Percentiles rank a stretch among this genome's conserved stretches.
phyloP scores from a whole-genome alignment of 1,140 invertebrate species.

The Dysdera silvatica region DNA sequence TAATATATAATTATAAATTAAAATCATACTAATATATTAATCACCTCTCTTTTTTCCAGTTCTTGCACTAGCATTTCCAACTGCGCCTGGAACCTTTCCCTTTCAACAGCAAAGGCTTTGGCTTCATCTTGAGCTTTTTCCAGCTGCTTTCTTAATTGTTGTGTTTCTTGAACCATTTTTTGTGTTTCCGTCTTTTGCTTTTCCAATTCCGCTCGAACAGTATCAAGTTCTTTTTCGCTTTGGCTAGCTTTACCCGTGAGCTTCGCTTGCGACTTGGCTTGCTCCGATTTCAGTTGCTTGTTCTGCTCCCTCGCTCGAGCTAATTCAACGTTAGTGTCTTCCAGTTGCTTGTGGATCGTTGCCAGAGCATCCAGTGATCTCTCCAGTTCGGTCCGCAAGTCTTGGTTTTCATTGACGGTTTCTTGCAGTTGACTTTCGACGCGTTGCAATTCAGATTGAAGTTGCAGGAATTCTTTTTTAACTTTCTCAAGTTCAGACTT shows the following conservation, averaged over 20 bases:
- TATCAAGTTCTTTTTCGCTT: conserved; percentile 60
- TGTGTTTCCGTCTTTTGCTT: conserved; percentile 21
- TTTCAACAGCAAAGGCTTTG: conserved; percentile 65
- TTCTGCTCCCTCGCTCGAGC: conserved; percentile 26
- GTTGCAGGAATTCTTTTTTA: conserved; percentile 33
- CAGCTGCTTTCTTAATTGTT: conserved; percentile 62
- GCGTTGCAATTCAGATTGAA: conserved; percentile 60
- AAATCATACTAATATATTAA: background rate
- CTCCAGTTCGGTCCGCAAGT: conserved; percentile 35
- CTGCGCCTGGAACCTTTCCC: conserved; percentile 79
- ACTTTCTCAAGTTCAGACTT: conserved; percentile 10
- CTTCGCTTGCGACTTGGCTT: conserved; percentile 22
- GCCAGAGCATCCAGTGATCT: conserved; percentile 34
- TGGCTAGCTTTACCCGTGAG: conserved; percentile 40
- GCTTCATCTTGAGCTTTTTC: conserved; percentile 67
- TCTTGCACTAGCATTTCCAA: conserved; percentile 86
- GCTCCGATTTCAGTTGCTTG: conserved; percentile 29
- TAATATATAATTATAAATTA: background rate
- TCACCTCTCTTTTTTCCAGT: conserved; percentile 85
- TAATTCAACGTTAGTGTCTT: conserved; percentile 31
- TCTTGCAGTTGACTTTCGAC: conserved; percentile 62
- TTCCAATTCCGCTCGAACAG: conserved; percentile 70
- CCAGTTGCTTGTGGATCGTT: conserved; percentile 33
- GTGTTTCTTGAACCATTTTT: conserved; percentile 32
- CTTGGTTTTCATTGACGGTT: conserved; percentile 43